These are phyloP conservation scores for Anguilla pacifica DNA, from an alignment of 2,797 vertebrate species.

Conservation along the genomic window DNA sequence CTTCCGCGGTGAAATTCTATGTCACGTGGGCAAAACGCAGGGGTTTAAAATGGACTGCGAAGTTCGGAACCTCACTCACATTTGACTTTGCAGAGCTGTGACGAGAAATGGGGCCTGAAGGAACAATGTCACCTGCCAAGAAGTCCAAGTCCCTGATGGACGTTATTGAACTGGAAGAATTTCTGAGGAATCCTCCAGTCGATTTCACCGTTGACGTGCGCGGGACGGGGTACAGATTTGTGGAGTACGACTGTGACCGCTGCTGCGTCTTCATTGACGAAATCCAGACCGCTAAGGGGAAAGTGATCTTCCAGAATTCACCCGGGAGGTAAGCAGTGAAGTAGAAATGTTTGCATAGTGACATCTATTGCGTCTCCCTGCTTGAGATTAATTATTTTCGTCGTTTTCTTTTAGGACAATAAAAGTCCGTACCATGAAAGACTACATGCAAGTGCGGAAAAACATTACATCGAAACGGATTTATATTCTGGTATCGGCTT, in stretches of 20 bases:
- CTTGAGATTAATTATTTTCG: not conserved
- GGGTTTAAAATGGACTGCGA: too few species aligned
- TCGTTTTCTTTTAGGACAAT: slow-evolving; percentile 50
- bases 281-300: slow-evolving; percentile 41
- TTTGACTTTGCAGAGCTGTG: too few species aligned
- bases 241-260: slow-evolving; percentile 49
- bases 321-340: slow-evolving; percentile 58
- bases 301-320: slow-evolving; percentile 59
- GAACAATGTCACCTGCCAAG: not conserved
- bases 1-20: too few species aligned
- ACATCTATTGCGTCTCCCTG: not conserved
- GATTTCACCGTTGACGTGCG: slow-evolving; percentile 56
- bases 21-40: too few species aligned
- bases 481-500: slow-evolving; percentile 54
- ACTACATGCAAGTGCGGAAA: slow-evolving; percentile 61
- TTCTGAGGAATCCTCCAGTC: slow-evolving; percentile 54
- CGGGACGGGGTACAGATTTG: slow-evolving; percentile 25
- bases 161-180: slow-evolving; percentile 55
- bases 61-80: too few species aligned
- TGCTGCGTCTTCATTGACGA: slow-evolving; percentile 65
- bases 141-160: slow-evolving; percentile 27
- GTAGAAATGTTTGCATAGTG: not conserved
- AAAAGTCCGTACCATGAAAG: slow-evolving; percentile 55
- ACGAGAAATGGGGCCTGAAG: too few species aligned
- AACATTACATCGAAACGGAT: slow-evolving; percentile 63